Percentiles rank a stretch among this genome's conserved stretches.
These are phyloP conservation scores for Drosophila sturtevanti DNA, from an alignment of 1,140 invertebrate species.

Conservation along the genomic window DNA sequence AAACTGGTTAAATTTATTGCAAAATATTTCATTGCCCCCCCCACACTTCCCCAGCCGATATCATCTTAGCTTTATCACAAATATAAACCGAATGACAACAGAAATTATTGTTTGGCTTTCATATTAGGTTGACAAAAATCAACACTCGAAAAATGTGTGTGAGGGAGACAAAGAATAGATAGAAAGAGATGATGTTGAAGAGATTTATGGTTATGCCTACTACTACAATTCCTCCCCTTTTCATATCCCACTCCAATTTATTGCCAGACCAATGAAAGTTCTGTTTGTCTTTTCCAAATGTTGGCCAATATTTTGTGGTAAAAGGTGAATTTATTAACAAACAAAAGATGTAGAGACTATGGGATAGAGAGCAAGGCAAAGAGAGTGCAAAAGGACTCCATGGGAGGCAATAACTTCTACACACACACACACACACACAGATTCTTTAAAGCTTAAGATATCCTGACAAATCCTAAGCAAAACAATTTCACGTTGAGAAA, in stretches of 20 bases:
- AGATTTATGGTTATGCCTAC: slow-evolving; percentile 30
- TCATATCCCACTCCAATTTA: background rate
- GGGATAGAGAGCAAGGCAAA: background rate
- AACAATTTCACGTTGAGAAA: slow-evolving; percentile 33
- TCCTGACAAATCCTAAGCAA: slow-evolving; percentile 79
- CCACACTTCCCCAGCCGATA: too few relatives aligned
- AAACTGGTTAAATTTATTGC: background rate
- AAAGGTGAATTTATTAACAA: slow-evolving; percentile 74
- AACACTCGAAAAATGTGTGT: slow-evolving; percentile 56
- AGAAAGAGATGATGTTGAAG: slow-evolving; percentile 30
- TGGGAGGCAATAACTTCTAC: slow-evolving; percentile 20
- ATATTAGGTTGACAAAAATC: slow-evolving; percentile 78
- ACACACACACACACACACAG: slow-evolving; percentile 40
- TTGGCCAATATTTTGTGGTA: slow-evolving; percentile 77
- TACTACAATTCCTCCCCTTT: background rate
- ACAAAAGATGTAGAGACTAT: background rate
- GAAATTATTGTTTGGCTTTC: slow-evolving; percentile 76
- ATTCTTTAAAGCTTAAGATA: slow-evolving; percentile 54
- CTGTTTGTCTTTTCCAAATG: slow-evolving; percentile 75
- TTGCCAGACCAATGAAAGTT: background rate
- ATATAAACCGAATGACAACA: slow-evolving; percentile 73
- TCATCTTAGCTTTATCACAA: slow-evolving; percentile 38
- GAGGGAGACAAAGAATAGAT: too few relatives aligned
- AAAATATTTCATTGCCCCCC: too few relatives aligned
- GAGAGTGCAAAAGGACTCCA: background rate